Evolutionary conservation across 2,797 vertebrate species (phyloP).

Genomic region (Tokudaia tokunoshimensis): DNA sequence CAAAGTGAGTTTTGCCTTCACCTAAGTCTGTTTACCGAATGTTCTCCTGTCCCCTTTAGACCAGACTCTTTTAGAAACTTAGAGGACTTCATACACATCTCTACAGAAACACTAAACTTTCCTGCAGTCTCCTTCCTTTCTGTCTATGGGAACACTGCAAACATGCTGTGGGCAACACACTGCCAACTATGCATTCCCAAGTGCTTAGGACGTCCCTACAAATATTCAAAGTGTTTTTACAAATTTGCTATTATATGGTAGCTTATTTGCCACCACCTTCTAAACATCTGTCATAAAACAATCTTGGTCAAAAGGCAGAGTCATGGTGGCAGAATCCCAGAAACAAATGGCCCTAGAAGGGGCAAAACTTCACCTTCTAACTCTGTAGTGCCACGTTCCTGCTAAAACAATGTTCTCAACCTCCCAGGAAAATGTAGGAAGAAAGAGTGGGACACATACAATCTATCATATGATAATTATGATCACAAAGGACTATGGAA

Average conservation of each 20-base stretch:
- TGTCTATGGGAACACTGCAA: background rate
- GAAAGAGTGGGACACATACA: background rate
- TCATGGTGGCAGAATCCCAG: background rate
- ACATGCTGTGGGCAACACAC: slow-evolving; percentile 36
- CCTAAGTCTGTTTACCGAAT: background rate
- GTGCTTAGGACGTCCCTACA: background rate
- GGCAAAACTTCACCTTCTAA: slow-evolving; percentile 13
- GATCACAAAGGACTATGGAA: slow-evolving; percentile 30
- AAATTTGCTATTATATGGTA: background rate
- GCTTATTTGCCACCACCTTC: slow-evolving; percentile 43
- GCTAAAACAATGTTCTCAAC: slow-evolving; percentile 27
- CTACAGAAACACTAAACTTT: slow-evolving; percentile 28
- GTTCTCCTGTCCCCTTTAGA: background rate
- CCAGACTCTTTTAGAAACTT: background rate
- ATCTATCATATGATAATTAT: background rate
- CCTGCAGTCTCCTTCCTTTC: background rate
- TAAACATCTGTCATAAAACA: slow-evolving; percentile 42
- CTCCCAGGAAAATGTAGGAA: background rate
- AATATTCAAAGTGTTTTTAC: slow-evolving; percentile 28
- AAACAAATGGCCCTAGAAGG: slow-evolving; percentile 2
- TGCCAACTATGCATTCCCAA: background rate
- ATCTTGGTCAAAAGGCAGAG: slow-evolving; percentile 25
- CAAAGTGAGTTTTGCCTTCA: background rate
- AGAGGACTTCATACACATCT: background rate
- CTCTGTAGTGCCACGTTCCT: background rate